Base-by-base conservation (phyloP, 2,797 vertebrate species). In the Holocentrus rufus region DNA sequence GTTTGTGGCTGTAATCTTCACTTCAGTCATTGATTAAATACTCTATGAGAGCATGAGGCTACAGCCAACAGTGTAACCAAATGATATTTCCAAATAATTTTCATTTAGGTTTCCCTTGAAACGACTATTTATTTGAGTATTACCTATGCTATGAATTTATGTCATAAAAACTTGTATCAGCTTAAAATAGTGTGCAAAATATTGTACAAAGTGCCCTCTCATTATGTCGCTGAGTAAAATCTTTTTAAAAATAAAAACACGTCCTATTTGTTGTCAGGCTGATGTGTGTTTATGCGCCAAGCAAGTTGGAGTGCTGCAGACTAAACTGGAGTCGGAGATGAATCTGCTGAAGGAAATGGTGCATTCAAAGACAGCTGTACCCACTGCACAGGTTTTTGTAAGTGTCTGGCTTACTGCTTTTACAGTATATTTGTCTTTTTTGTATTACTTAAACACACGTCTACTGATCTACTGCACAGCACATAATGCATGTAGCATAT, bases 341-440 rank as follows among this genome's bases (percentile, higher is more conserved):
- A 92, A 91, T 55, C 72, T 88, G 54, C 46, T 98, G 61, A 95
- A 91, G 85, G 84, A 91, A 34, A 90, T 83, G 0, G 78, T 97
- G 50, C 91, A 90, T 15, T 65, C 93, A 31, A 96, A 93, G 85
- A 81, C 77, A 6, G 94, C 95, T 0, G 22, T 96, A 23, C 94
- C 94, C 30, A 94, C 95, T 3, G 87, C 91, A 20, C 90, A 94
- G 1, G 96, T 97, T 79, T 98, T 95, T 76, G 97, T 99, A 91
- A 95, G 97, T 95, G 78, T 20, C 15, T 31, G 6, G 0, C 20
- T 55, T 7, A 30, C 34, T 23, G 25, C 4, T 2, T 13, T 44
- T 1, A 8, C 18, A 25, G 55, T 47, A 25, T 62, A 23, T 31
- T 50, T 44, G 4, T 39, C 52, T 22, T 15, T 55, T 39, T 39